phyloP scores from a whole-genome alignment of 2,113 vertebrate species.

The Myotis brandtii region DNA sequence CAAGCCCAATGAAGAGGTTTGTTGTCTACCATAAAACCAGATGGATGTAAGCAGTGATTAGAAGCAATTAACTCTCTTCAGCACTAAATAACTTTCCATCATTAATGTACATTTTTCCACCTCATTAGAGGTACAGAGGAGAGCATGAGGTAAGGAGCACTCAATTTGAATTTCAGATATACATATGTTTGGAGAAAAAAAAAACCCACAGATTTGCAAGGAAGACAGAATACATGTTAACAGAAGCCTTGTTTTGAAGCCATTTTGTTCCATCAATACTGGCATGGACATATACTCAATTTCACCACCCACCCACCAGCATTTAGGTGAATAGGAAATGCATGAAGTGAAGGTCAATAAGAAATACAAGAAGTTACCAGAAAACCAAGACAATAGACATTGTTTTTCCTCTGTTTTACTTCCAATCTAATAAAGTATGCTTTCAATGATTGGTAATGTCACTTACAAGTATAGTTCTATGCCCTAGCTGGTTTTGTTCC shows the following conservation, averaged over 20 bases:
- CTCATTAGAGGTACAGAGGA: constrained; percentile 89
- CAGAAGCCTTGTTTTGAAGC: not conserved
- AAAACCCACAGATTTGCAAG: constrained; percentile 74
- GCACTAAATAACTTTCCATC: constrained; percentile 95
- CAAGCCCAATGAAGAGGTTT: constrained; percentile 93
- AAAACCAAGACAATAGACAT: not conserved
- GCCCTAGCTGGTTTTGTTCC: too few relatives aligned
- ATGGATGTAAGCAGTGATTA: constrained; percentile 95
- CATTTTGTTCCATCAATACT: constrained; percentile 8
- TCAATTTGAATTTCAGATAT: constrained; percentile 90
- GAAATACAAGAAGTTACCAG: not conserved
- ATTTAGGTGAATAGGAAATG: not conserved
- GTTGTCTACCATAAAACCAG: constrained; percentile 95
- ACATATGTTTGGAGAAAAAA: constrained; percentile 74
- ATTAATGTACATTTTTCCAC: constrained; percentile 93
- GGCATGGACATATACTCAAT: not conserved
- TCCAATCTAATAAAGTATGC: not conserved
- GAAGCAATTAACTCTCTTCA: constrained; percentile 94
- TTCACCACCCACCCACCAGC: not conserved
- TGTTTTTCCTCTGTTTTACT: not conserved
- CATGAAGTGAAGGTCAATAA: not conserved
- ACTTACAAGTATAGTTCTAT: not conserved
- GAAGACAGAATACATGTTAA: constrained; percentile 58
- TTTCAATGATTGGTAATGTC: not conserved
- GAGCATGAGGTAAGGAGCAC: constrained; percentile 81